Conservation (phyloP, 2,888 invertebrate genomes). For the Trichopria drosophilae region DNA sequence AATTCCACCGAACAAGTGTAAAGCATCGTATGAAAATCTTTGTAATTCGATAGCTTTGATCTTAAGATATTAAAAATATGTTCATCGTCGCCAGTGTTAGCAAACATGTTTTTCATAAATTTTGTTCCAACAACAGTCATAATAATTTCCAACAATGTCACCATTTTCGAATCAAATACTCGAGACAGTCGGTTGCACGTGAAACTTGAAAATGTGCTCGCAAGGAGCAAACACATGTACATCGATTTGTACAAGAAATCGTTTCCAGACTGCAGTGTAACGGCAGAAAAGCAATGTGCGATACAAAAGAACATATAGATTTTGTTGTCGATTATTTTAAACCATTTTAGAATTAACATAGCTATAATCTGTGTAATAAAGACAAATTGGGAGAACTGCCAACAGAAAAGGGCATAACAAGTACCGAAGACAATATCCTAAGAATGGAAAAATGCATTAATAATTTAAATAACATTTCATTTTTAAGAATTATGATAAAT, state of each 20-base stretch:
- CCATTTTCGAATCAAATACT: conserved; percentile 34
- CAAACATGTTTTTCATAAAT: conserved; percentile 41
- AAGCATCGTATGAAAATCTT: conserved; percentile 75
- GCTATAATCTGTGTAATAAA: conserved; percentile 76
- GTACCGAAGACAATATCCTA: conserved; percentile 46
- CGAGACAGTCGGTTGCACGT: conserved; percentile 27
- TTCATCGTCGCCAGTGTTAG: conserved; percentile 61
- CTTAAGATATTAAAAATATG: conserved; percentile 74
- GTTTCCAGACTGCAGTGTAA: conserved; percentile 56
- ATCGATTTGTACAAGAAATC: conserved; percentile 61
- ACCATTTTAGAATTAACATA: conserved; percentile 71
- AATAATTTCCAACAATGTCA: conserved; percentile 42
- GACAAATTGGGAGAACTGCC: conserved; percentile 85
- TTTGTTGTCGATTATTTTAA: conserved; percentile 61
- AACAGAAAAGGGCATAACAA: conserved; percentile 63
- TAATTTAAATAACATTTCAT: conserved; percentile 32
- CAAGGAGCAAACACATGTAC: conserved; percentile 60
- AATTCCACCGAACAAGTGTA: conserved; percentile 80
- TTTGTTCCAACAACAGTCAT: conserved; percentile 42
- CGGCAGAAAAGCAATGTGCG: conserved; percentile 35
- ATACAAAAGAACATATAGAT: conserved; percentile 48
- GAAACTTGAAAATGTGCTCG: conserved; percentile 41
- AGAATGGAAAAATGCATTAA: conserved; percentile 34
- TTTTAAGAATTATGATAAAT: conserved; percentile 27
- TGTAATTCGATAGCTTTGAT: conserved; percentile 70